phyloP scores from a whole-genome alignment of 2,113 vertebrate species.

The Sebastes fasciatus region DNA sequence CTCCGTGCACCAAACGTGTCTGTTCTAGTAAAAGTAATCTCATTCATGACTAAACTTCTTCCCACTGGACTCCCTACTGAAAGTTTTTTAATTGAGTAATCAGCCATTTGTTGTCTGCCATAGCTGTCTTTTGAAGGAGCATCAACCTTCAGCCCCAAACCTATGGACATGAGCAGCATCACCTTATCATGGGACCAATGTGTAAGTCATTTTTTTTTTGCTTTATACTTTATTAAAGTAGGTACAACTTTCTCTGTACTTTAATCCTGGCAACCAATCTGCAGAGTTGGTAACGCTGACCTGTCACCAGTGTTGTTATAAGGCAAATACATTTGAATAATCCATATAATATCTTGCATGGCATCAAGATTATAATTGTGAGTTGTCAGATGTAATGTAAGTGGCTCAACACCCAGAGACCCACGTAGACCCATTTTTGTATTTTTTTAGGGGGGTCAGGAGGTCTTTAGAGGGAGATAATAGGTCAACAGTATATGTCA shows the following conservation, averaged over 20 bases:
- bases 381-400: neutral
- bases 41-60: neutral
- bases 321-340: neutral
- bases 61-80: neutral
- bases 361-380: neutral
- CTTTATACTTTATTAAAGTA: neutral
- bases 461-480: no score
- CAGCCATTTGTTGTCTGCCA: neutral
- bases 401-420: no score
- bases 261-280: neutral
- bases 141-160: conserved; percentile 90
- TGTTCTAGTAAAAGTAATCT: neutral
- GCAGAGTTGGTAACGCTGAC: fast-evolving
- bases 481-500: no score
- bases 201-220: conserved; percentile 83
- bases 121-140: conserved; percentile 79
- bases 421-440: no score
- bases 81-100: neutral
- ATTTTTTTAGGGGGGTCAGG: no score
- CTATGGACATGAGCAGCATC: conserved; percentile 94
- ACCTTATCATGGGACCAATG: conserved; percentile 93
- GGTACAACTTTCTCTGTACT: neutral
- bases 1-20: neutral
- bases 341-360: neutral
- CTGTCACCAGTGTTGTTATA: neutral